Evolutionary conservation across 2,888 invertebrate species (phyloP).

Genomic region (Monochamus alternatus): DNA sequence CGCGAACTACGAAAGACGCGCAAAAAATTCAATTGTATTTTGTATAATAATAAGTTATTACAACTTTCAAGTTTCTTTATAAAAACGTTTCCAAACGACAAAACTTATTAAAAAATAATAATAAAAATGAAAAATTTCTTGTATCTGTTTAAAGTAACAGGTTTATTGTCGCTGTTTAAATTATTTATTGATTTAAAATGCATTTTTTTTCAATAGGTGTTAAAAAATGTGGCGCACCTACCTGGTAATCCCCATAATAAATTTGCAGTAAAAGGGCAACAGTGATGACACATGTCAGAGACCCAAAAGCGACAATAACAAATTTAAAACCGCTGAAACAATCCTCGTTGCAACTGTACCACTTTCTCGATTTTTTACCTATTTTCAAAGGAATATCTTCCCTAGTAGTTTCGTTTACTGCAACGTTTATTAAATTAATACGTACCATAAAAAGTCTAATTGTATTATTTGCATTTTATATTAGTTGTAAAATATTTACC

Average conservation of each 20-base stretch:
- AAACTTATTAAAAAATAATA: no score
- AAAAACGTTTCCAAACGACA: no score
- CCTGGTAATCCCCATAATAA: slow-evolving; percentile 83
- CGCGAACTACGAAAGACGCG: no score
- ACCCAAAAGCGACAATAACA: slow-evolving; percentile 78
- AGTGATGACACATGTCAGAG: slow-evolving; percentile 80
- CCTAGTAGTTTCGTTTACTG: slow-evolving; percentile 70
- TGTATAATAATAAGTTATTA: no score
- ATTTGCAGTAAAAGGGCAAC: slow-evolving; percentile 82
- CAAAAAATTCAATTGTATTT: no score
- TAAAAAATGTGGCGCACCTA: slow-evolving; percentile 60
- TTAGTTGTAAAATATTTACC: slow-evolving; percentile 22
- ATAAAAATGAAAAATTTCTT: no score
- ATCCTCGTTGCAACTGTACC: slow-evolving; percentile 65
- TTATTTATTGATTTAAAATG: no score
- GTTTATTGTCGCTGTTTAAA: no score
- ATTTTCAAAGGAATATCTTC: slow-evolving; percentile 76
- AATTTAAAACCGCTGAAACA: slow-evolving; percentile 76
- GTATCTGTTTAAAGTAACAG: no score
- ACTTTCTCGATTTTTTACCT: slow-evolving; percentile 60
- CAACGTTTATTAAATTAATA: background rate
- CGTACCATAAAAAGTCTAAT: background rate
- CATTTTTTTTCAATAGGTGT: no score
- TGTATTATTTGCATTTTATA: background rate
- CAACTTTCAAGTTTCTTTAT: no score